These are phyloP conservation scores for Kradibia gibbosae DNA, from an alignment of 1,140 invertebrate species.

Conservation along the genomic window DNA sequence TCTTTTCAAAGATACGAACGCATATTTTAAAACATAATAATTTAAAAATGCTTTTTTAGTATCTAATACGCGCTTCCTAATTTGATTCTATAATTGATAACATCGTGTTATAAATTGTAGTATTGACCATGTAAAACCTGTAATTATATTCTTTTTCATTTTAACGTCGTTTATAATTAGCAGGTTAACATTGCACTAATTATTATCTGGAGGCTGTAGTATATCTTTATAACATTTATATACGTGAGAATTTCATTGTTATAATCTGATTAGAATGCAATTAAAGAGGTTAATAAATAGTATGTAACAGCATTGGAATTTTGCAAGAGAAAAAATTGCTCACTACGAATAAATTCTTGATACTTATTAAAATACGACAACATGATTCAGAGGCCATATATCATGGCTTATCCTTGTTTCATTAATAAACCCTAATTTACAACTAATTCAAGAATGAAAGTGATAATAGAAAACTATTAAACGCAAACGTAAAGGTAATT, in stretches of 20 bases:
- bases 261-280: neutral
- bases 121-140: neutral
- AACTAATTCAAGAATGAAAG: too few species aligned
- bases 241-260: constrained; percentile 38
- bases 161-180: neutral
- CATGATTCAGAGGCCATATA: too few species aligned
- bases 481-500: too few species aligned
- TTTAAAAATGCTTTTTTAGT: constrained; percentile 7
- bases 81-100: constrained; percentile 7
- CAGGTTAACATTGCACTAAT: neutral
- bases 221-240: neutral
- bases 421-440: too few species aligned
- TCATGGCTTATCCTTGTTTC: too few species aligned
- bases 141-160: constrained; percentile 4
- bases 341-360: too few species aligned
- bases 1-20: neutral
- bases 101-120: neutral
- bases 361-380: too few species aligned
- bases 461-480: too few species aligned
- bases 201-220: neutral
- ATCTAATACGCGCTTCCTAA: neutral
- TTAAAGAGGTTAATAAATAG: constrained; percentile 23
- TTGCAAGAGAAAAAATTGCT: neutral
- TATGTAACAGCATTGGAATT: neutral
- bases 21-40: constrained; percentile 22